Base-by-base conservation (phyloP, 2,797 vertebrate species). In the Muscicapa comitata region DNA sequence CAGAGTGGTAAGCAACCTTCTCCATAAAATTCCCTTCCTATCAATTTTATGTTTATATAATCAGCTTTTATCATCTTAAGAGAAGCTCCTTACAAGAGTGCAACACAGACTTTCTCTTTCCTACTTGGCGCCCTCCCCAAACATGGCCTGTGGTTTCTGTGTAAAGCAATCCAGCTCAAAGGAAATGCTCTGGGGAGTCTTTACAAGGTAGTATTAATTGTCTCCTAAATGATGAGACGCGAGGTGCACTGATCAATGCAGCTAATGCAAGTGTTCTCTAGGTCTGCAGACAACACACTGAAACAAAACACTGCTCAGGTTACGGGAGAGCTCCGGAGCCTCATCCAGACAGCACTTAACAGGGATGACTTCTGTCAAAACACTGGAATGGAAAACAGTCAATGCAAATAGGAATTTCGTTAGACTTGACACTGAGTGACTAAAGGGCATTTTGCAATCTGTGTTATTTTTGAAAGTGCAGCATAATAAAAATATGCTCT, bases 171-270 rank as follows among this genome's bases (percentile, higher is more conserved):
- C 76, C 86, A 88, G 59, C 95, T 94, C 86, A 28, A 95, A 81
- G 94, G 40, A 84, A 81, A 95, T 91, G 77, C 97, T 96, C 97
- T 57, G 86, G 97, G 95, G 97, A 98, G 85, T 95, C 91, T 95
- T 98, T 97, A 95, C 43, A 31, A 67, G 18, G 11, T 50, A 96
- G 94, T 93, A 98, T 97, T 97, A 98, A 98, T 97, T 97, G 95
- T 96, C 93, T 95, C 93, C 87, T 97, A 96, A 98, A 97, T 79
- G 94, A 95, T 84, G 94, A 76, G 91, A 94, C 94, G 95, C 48
- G 90, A 96, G 96, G 92, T 75, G 85, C 91, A 95, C 83, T 96
- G 96, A 98, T 98, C 97, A 97, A 94, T 97, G 68, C 58, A 86
- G 94, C 88, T 98, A 96, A 97, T 96, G 92, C 79, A 96, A 97